Evolutionary conservation across 2,888 invertebrate genomes (phyloP), one percentile per base, ranked within the genome.

Genomic region (Noctua janthe): DNA sequence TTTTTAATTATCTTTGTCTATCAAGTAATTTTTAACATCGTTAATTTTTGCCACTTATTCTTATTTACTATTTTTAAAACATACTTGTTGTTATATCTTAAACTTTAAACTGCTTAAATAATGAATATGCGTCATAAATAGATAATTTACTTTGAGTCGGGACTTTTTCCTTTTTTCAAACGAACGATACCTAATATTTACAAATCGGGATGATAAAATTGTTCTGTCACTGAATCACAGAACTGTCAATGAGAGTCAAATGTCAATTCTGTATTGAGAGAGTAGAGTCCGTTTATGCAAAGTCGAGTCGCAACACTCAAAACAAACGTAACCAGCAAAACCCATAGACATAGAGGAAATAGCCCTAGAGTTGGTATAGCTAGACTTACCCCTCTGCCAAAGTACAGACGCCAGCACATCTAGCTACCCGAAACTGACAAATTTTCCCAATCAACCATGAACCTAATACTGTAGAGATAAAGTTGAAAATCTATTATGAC

Each of bases 1-100:
- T 91, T 86, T 93, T 91, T 88, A 88, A 75, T 85, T 90, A 90
- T 88, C 91, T 94, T 94, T 94, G 71, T 82, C 77, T 79, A 81
- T 54, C 54, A 56, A 62, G 43, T 54, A 66, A 49, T 56, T 82
- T 72, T 82, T 75, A 70, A 43, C 83, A 83, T 80, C 66, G 74
- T 74, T 71, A 49, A 54, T 74, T 74, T 80, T 66, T 49, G 47
- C 39, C 29, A 59, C 70, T 73, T 70, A 29, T 23, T 39, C 54
- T 47, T 8, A 69, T 15, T 20, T 54, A n/a, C 23, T 35, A 51
- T 66, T 23, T 47, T 23, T 7, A 71, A 64, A 51, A 17, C 23
- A 62, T 47, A 39, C 23, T 74, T 29, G 3, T 35, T 74, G 2
- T 23, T 47, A 20, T 10, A 15, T n/a, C 39, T 47, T 67, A 39